Evolutionary conservation across 2,113 vertebrate species (phyloP).

Genomic region (Megatriorchis doriae): DNA sequence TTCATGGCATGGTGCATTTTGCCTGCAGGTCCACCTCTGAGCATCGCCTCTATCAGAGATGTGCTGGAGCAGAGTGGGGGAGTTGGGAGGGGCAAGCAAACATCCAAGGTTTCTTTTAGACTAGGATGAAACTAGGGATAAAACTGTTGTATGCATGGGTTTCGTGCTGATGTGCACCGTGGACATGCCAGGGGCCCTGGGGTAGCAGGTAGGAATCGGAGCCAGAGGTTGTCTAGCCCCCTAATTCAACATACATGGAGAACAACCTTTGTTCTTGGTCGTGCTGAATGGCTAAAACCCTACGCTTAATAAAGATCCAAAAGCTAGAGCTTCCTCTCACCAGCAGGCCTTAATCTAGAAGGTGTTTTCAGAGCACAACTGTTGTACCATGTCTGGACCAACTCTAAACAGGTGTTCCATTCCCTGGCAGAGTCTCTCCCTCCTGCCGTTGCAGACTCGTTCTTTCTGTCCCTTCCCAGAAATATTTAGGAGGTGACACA

Average conservation of each 20-base stretch:
- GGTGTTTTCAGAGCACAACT: neutral
- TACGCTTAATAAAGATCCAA: neutral
- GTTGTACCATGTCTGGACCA: neutral
- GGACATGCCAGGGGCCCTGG: too few species aligned
- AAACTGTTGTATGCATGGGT: neutral
- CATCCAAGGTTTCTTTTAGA: neutral
- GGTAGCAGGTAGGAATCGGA: neutral
- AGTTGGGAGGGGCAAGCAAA: neutral
- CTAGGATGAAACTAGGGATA: neutral
- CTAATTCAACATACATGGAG: neutral
- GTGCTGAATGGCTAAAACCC: neutral
- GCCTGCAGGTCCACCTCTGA: neutral
- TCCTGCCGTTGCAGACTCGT: neutral
- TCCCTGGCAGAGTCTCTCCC: neutral
- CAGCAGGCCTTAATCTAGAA: neutral
- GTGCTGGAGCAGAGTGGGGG: neutral
- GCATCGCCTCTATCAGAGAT: neutral
- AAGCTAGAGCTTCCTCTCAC: neutral
- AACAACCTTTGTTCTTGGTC: neutral
- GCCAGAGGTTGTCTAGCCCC: neutral
- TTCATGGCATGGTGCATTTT: neutral
- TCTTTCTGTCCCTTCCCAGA: neutral
- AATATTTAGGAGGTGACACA: accelerated
- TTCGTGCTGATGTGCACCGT: neutral
- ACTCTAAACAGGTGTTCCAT: neutral